Percentiles rank a stretch among this genome's conserved stretches.
Evolutionary conservation across 1,140 invertebrate genomes (phyloP).

Genomic region (Bradynema listronoti): DNA sequence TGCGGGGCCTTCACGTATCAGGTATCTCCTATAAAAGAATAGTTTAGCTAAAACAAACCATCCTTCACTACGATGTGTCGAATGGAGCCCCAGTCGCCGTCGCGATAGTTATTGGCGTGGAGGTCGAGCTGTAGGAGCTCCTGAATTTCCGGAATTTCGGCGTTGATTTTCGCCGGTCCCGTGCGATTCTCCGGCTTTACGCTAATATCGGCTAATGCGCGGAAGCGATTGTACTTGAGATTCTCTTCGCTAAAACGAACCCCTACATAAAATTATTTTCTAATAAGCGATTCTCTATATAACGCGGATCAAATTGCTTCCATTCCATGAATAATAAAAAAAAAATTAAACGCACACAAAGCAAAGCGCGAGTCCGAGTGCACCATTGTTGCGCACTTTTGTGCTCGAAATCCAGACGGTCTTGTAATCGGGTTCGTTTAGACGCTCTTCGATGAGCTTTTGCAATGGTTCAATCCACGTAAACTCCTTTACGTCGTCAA

Average conservation of each 20-base stretch:
- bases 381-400: slow-evolving; percentile 64
- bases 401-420: slow-evolving; percentile 70
- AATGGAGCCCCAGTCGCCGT: slow-evolving; percentile 75
- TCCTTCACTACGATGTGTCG: slow-evolving; percentile 67
- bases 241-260: slow-evolving; percentile 48
- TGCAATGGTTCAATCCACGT: slow-evolving; percentile 70
- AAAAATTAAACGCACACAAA: slow-evolving; percentile 65
- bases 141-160: slow-evolving; percentile 63
- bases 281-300: no score
- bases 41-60: slow-evolving; percentile 45
- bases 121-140: slow-evolving; percentile 71
- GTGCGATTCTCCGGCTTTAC: slow-evolving; percentile 44
- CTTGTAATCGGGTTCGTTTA: slow-evolving; percentile 64
- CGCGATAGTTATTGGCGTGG: slow-evolving; percentile 73
- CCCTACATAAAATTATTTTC: no score
- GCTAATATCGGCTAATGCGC: slow-evolving; percentile 50
- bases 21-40: no score
- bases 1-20: no score
- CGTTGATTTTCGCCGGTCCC: slow-evolving; percentile 64
- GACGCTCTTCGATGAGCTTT: slow-evolving; percentile 59
- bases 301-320: no score
- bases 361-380: slow-evolving; percentile 81
- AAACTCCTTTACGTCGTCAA: slow-evolving; percentile 59
- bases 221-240: slow-evolving; percentile 53
- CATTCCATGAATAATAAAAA: no score